Percentiles rank a stretch among this genome's conserved stretches.
Evolutionary conservation across 2,888 invertebrate genomes (phyloP).

Genomic region (Eledona agricola): DNA sequence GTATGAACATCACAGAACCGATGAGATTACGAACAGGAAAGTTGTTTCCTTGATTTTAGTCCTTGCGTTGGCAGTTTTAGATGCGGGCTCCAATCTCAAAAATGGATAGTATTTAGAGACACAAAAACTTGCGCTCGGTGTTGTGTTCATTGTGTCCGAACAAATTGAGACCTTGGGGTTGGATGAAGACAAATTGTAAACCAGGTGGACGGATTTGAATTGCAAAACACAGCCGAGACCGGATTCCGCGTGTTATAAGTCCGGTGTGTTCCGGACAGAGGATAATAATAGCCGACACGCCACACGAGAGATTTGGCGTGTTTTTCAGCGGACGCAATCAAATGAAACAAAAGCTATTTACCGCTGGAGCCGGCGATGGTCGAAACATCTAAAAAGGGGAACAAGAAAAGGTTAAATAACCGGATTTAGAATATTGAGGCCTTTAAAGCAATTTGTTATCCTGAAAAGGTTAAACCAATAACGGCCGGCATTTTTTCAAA

Average conservation of each 20-base stretch:
- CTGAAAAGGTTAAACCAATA: too few species aligned
- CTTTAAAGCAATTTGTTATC: too few species aligned
- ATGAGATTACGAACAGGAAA: constrained; percentile 4
- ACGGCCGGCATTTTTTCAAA: too few species aligned
- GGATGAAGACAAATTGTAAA: constrained; percentile 23
- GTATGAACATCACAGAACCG: constrained; percentile 4
- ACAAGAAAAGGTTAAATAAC: too few species aligned
- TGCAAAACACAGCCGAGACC: constrained; percentile 24
- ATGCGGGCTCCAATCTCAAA: too few species aligned
- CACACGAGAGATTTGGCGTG: constrained; percentile 30
- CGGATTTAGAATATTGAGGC: too few species aligned
- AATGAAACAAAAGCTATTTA: constrained; percentile 32
- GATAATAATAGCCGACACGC: constrained; percentile 31
- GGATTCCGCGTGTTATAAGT: constrained; percentile 26
- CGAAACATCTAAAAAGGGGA: too few species aligned
- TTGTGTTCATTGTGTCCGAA: constrained; percentile 12
- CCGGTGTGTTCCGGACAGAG: constrained; percentile 27
- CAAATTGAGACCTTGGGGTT: constrained; percentile 14
- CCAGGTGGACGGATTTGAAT: constrained; percentile 28
- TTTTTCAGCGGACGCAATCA: constrained; percentile 34
- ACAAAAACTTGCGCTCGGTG: too few species aligned
- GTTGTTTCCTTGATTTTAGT: constrained; percentile 12
- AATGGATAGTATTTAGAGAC: too few species aligned
- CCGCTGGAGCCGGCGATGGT: background rate
- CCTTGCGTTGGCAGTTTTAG: too few species aligned